Conservation (phyloP, 2,888 invertebrate species). For the Eupithecia tripunctaria region DNA sequence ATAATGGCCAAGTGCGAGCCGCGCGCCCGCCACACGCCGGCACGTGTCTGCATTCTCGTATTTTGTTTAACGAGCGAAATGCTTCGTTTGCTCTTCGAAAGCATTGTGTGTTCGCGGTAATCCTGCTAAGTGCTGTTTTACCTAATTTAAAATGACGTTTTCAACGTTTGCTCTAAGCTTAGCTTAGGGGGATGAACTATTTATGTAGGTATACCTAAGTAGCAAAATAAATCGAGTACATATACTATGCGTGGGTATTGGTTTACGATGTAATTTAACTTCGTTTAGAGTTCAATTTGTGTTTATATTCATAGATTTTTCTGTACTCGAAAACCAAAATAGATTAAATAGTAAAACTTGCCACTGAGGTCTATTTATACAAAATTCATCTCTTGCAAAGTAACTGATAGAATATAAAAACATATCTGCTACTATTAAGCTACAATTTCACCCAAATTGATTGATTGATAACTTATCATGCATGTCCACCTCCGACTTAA, state of each 20-base stretch:
- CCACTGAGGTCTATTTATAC: background rate
- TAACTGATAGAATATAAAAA: background rate
- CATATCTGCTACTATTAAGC: background rate
- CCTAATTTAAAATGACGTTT: conserved; percentile 56
- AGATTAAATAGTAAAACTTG: background rate
- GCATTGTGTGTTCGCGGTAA: conserved; percentile 59
- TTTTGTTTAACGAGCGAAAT: conserved; percentile 69
- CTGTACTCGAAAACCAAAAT: background rate
- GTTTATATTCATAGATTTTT: background rate
- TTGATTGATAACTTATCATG: conserved; percentile 12
- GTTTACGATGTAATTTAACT: background rate
- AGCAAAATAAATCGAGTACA: background rate
- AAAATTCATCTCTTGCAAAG: background rate
- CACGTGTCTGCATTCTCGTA: conserved; percentile 51
- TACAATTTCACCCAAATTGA: background rate
- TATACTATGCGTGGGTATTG: background rate
- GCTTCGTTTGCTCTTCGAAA: conserved; percentile 67
- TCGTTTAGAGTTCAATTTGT: background rate
- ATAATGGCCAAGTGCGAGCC: conserved; percentile 46
- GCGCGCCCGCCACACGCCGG: conserved; percentile 49
- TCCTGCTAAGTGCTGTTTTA: conserved; percentile 62
- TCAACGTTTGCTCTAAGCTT: conserved; percentile 29
- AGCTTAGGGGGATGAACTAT: background rate
- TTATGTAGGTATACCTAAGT: background rate
- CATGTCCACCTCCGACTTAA: conserved; percentile 10